Percentiles rank a stretch among this genome's conserved stretches.
Evolutionary conservation across 2,797 vertebrate species (phyloP).

Genomic region (Fundulus diaphanus): DNA sequence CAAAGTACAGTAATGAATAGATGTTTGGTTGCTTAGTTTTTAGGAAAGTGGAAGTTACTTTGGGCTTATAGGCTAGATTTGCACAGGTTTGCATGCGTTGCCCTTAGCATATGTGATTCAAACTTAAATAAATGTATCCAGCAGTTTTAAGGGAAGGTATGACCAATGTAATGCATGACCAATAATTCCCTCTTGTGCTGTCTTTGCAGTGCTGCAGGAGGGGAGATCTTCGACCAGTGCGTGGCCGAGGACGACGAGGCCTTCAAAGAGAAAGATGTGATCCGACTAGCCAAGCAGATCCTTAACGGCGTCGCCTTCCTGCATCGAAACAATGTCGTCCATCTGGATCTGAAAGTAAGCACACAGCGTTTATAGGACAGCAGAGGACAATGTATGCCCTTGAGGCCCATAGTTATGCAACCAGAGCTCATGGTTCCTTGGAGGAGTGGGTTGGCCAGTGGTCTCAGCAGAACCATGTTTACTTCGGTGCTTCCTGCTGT

Average conservation of each 20-base stretch:
- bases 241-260: slow-evolving; percentile 85
- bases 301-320: slow-evolving; percentile 83
- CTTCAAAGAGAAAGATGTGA: slow-evolving; percentile 86
- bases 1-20: slow-evolving; percentile 47
- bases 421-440: slow-evolving; percentile 40
- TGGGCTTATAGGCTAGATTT: slow-evolving; percentile 12
- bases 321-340: slow-evolving; percentile 84
- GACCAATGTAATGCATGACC: no score
- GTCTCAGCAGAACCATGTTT: slow-evolving; percentile 23
- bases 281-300: slow-evolving; percentile 85
- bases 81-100: slow-evolving; percentile 24
- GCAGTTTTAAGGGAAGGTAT: no score
- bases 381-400: slow-evolving; percentile 35
- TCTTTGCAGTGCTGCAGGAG: slow-evolving; percentile 82
- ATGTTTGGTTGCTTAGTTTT: slow-evolving; percentile 33
- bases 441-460: slow-evolving; percentile 7
- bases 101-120: slow-evolving; percentile 20
- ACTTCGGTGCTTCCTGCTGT: slow-evolving; percentile 30
- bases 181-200: slow-evolving; percentile 49
- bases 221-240: slow-evolving; percentile 88
- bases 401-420: slow-evolving; percentile 52
- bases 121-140: no score
- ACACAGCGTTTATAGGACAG: slow-evolving; percentile 2
- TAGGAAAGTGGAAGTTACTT: slow-evolving; percentile 27
- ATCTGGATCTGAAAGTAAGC: slow-evolving; percentile 87